Conservation (phyloP, 1,140 invertebrate genomes). For the Dreissena rostriformis region DNA sequence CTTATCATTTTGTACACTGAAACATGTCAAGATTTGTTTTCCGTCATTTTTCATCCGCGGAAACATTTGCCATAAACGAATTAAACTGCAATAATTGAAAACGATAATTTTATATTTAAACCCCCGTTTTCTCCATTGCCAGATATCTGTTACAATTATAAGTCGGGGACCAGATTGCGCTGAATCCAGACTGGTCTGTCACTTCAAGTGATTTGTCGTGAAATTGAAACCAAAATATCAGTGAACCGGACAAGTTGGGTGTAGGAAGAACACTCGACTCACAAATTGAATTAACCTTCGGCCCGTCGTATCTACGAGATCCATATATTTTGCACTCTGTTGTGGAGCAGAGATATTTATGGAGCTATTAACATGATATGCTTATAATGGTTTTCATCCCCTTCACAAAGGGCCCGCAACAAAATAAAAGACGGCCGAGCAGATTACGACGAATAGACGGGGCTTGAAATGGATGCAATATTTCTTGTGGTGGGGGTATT, state of each 20-base stretch:
- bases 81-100: conserved; percentile 51
- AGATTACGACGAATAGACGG: too few species aligned
- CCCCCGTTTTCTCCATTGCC: conserved; percentile 23
- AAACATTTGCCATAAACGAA: conserved; percentile 40
- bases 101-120: conserved; percentile 56
- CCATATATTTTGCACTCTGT: conserved; percentile 46
- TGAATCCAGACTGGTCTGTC: conserved; percentile 18
- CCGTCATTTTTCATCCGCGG: conserved; percentile 21
- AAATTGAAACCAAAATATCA: conserved; percentile 52
- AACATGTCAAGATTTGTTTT: conserved; percentile 14
- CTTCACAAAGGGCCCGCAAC: too few species aligned
- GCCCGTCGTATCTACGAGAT: conserved; percentile 40
- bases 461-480: too few species aligned
- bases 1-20: background rate
- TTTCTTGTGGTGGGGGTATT: too few species aligned
- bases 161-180: conserved; percentile 1
- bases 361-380: too few species aligned
- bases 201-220: conserved; percentile 51
- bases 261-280: conserved; percentile 44
- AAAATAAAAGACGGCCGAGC: too few species aligned
- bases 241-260: conserved; percentile 38
- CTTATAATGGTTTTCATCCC: too few species aligned
- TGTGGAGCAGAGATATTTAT: too few species aligned
- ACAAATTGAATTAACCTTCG: conserved; percentile 53
- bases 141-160: conserved; percentile 35